Base-by-base conservation (phyloP, 2,797 vertebrate species). In the Oryzias dopingdopingensis region DNA sequence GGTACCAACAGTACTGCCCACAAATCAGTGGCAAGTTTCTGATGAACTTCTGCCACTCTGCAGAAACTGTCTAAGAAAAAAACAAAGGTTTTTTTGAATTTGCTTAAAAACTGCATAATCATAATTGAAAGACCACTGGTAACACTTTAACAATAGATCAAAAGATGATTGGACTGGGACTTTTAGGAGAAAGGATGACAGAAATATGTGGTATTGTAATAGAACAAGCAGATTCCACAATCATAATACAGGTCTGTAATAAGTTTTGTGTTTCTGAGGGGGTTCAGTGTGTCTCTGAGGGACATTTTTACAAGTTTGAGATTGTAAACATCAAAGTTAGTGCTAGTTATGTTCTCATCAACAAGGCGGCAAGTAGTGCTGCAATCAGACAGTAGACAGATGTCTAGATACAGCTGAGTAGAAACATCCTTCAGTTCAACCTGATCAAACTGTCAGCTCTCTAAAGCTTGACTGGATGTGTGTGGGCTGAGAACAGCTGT, bases 381-480 rank as follows among this genome's bases (percentile, higher is more conserved):
- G 14, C 70, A 73, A 79, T 77, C 77, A 81, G 71, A 79, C 65
- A 76, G 67, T 44, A 80, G 79, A 87, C 88, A 90, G 85, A 88
- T 88, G 88, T 84, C 66, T 62, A 50, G 79, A 78, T 71, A 65
- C 85, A 81, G 76, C 74, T 71, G 84, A 86, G 76, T 63, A 75
- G 67, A 83, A 80, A 82, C 78, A 84, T 85, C 79, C 70, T 72
- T 82, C 82, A 84, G 73, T 84, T 81, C 83, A 77, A 86, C 72
- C 80, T 74, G 77, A 86, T 85, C 84, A 85, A 81, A 85, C 85
- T 84, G 83, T 81, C 85, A 84, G 67, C 65, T 84, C 67, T 72
- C 76, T 68, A 44, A 79, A 80, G 80, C 78, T 82, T 49, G 52
- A 78, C 80, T 72, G 56, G 78, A 80, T 81, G 65, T 67, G 78